phyloP scores from a whole-genome alignment of 2,797 vertebrate species.

The Urocyon cinereoargenteus region DNA sequence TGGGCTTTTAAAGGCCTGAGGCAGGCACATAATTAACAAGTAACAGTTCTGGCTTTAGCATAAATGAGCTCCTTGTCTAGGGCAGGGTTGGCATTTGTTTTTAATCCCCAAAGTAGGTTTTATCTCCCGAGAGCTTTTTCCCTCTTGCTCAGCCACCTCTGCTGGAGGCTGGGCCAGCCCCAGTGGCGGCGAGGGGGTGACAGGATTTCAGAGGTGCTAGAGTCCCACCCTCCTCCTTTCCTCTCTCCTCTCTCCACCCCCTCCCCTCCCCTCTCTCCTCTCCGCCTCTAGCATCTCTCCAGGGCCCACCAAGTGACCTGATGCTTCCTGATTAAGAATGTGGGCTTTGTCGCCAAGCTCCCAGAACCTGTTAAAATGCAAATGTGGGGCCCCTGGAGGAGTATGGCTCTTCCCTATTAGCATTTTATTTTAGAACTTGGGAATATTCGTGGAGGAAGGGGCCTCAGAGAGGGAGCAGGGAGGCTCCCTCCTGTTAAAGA shows the following conservation, averaged over 20 bases:
- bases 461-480: neutral
- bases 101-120: slow-evolving; percentile 49
- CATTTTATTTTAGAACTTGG: slow-evolving; percentile 13
- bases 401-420: neutral
- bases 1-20: slow-evolving; percentile 16
- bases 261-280: neutral
- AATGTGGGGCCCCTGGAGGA: neutral
- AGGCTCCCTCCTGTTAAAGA: neutral
- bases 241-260: no score
- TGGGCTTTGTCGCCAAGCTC: neutral
- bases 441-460: neutral
- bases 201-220: neutral
- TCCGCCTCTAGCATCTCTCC: neutral
- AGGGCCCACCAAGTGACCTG: neutral
- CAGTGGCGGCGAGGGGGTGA: neutral
- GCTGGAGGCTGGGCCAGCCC: neutral
- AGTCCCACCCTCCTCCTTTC: neutral
- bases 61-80: slow-evolving; percentile 48
- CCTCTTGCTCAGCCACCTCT: neutral
- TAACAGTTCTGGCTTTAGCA: slow-evolving; percentile 29
- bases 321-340: neutral
- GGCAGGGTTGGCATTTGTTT: slow-evolving; percentile 26
- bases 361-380: slow-evolving; percentile 30
- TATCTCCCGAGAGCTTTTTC: slow-evolving; percentile 6
- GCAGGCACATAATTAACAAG: slow-evolving; percentile 39